Conservation (phyloP, 1,140 invertebrate genomes). For the Epicauta chinensis region DNA sequence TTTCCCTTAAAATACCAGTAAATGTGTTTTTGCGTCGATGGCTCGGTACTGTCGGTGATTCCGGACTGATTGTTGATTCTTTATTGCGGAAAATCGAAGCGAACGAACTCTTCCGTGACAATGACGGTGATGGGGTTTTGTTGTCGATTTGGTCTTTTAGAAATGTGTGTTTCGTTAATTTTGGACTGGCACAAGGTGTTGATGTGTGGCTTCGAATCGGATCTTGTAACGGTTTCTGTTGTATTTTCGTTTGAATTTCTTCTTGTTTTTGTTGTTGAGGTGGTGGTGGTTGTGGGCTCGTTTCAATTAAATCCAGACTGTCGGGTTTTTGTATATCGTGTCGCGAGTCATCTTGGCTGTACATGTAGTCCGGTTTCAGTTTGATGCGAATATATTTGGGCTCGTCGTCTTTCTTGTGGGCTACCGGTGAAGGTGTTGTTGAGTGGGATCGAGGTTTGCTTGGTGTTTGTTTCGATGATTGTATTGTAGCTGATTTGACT, state of each 20-base stretch:
- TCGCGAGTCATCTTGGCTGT: conserved; percentile 47
- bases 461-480: conserved; percentile 6
- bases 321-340: conserved; percentile 24
- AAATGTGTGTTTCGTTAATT: conserved; percentile 39
- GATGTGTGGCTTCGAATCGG: conserved; percentile 43
- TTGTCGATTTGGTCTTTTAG: conserved; percentile 30
- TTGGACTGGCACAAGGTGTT: conserved; percentile 34
- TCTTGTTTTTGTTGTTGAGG: background rate
- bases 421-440: conserved; percentile 26
- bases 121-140: conserved; percentile 51
- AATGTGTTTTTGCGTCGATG: conserved; percentile 29
- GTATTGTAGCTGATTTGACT: conserved; percentile 14
- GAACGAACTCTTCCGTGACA: conserved; percentile 72
- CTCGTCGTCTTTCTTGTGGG: conserved; percentile 36
- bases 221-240: conserved; percentile 38
- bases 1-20: conserved; percentile 38
- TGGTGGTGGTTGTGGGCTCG: conserved; percentile 2
- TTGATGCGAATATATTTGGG: conserved; percentile 57
- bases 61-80: conserved; percentile 55
- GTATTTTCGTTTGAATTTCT: background rate
- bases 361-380: conserved; percentile 58
- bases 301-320: conserved; percentile 21
- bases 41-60: conserved; percentile 50
- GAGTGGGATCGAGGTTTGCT: conserved; percentile 25
- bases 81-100: conserved; percentile 67